Base-by-base conservation (phyloP, 2,888 invertebrate species). In the Rhynchonema sp. region DNA sequence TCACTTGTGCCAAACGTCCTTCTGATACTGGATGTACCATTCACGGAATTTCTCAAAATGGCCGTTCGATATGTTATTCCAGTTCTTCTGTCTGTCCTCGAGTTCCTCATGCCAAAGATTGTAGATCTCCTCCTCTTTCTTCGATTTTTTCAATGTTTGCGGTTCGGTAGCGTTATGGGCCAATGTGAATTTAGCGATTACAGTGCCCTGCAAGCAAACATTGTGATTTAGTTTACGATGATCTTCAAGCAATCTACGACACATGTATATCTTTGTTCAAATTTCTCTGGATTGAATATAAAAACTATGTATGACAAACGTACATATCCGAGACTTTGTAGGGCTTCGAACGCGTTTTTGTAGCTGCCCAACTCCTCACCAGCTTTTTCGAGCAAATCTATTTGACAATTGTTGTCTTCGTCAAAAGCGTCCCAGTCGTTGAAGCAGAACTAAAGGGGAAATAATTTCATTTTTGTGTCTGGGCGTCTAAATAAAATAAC, bases 391-490 rank as follows among this genome's bases (percentile, higher is more conserved):
- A 72, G 55, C 56, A 70, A 69, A 60, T 72, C 72, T 64, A 72
- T 64, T 57, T 69, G 69, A 61, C 72, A 72, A 61, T 72, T 70
- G 20, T 69, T 69, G 60, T 72, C 69, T 1, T 67, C 60, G 61
- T 72, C 72, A 59, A 72, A 69, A 1, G 68, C 66, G 1, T 65
- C 60, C 71, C 71, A 72, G 58, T 72, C 72, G 61, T 72, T 71
- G 64, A 72, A 70, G 60, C 72, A 72, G 59, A 72, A 72, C 30
- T n/a, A n/a, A n/a, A n/a, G n/a, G n/a, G n/a, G n/a, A n/a, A n/a
- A n/a, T n/a, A n/a, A n/a, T n/a, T n/a, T n/a, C n/a, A n/a, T n/a
- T n/a, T n/a, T n/a, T n/a, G n/a, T n/a, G n/a, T n/a, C n/a, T n/a
- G n/a, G n/a, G n/a, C n/a, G n/a, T n/a, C n/a, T n/a, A n/a, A n/a